Evolutionary conservation across 1,140 invertebrate genomes (phyloP).

Genomic region (Onthophagus taurus): DNA sequence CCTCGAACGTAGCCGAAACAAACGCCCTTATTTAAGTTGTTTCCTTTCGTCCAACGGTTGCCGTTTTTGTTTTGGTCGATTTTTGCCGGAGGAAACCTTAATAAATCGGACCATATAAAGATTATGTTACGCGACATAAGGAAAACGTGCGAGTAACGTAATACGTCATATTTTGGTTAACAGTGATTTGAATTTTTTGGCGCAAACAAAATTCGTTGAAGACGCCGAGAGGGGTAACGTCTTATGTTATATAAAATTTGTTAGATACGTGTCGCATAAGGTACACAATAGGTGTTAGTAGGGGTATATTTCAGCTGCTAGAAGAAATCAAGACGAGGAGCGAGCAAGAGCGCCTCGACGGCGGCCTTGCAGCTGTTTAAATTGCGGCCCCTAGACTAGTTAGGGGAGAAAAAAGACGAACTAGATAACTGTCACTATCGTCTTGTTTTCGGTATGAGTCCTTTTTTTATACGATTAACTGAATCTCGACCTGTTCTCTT

Average conservation of each 20-base stretch:
- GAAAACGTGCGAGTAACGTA: background rate
- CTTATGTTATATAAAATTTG: slow-evolving; percentile 10
- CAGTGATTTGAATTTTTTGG: background rate
- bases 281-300: slow-evolving; percentile 12
- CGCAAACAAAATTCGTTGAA: too few species aligned
- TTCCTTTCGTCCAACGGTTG: too few species aligned
- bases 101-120: too few species aligned
- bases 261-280: slow-evolving; percentile 3
- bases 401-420: slow-evolving; percentile 13
- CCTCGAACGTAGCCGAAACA: too few species aligned
- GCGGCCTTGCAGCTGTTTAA: slow-evolving; percentile 16
- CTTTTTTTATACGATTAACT: too few species aligned
- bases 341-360: slow-evolving; percentile 10
- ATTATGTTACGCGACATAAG: background rate
- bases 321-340: slow-evolving; percentile 9
- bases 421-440: too few species aligned
- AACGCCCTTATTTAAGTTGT: too few species aligned
- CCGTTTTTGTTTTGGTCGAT: too few species aligned
- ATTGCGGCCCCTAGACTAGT: slow-evolving; percentile 13
- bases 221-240: background rate
- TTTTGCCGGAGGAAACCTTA: too few species aligned
- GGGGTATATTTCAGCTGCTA: slow-evolving; percentile 11
- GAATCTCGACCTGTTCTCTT: too few species aligned
- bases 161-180: background rate
- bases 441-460: too few species aligned